Evolutionary conservation across 1,140 invertebrate genomes (phyloP), one percentile per base, ranked within the genome.

Genomic region (Cydia pomonella): DNA sequence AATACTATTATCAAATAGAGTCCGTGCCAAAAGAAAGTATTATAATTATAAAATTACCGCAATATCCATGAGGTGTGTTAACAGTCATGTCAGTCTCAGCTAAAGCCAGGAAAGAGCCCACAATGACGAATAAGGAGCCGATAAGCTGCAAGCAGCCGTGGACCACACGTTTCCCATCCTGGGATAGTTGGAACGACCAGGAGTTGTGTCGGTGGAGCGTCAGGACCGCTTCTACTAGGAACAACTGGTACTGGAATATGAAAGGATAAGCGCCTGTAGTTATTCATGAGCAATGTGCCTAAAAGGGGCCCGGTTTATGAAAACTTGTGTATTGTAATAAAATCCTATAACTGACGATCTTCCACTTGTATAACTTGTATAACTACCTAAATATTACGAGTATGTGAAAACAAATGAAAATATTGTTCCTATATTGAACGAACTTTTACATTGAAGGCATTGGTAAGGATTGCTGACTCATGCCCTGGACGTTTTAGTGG

Each of bases 61-160:
- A 92, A 62, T 92, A 91, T n/a, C 90, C 91, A 76, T 93, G 91
- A 69, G 89, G 76, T 0, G 87, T 84, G n/a, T 83, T 81, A 4
- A 92, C 76, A 16, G 73, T 16, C 89, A 92, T 92, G 27, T 89
- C 77, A 7, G 82, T 82, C 29, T 89, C 82, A 1, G 89, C 76
- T 13, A 93, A 73, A 21, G 78, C 92, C 5, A 93, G 82, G 78
- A 92, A 92, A 5, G 89, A 92, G n/a, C 92, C 92, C 29, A 86
- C 86, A 5, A 93, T 79, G 38, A 92, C 90, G 72, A 93, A 92
- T 13, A 93, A 7, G 0, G 89, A 82, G 1, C 92, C 92, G 27
- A 90, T 84, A 1, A 92, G 78, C 74, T 93, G 92, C 6, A 93
- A 82, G 74, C 88, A 90, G 38, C 90, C 90, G 73, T 93, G 92